Base-by-base conservation (phyloP, 2,113 vertebrate species). In the Phainopepla nitens region DNA sequence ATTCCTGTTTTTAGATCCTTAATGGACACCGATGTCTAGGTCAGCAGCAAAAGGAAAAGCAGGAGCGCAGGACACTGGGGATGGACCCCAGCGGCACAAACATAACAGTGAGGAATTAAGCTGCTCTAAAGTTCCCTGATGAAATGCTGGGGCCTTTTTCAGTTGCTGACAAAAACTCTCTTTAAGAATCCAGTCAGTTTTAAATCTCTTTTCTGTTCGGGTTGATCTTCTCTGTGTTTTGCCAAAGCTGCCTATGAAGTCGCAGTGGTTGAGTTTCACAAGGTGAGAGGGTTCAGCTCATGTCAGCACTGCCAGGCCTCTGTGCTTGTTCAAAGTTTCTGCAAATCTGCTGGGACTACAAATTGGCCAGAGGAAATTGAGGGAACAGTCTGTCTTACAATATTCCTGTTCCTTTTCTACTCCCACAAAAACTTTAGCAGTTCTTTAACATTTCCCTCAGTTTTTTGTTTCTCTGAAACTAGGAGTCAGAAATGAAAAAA, bases 291-390 rank as follows among this genome's bases (percentile, higher is more conserved):
- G 58, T 42, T 96, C 42, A 54, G 47, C 76, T 94, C 45, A 0
- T 89, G 87, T 91, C 82, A 83, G 82, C 54, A 2, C 87, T 94
- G 79, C 93, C 93, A 93, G 93, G 71, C 79, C 73, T 73, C 75
- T 87, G 41, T 49, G 92, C 94, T 58, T 35, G 45, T 86, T 90
- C 92, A 90, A 72, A 86, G 76, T 44, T 78, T 86, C 47, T 92
- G 79, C 47, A 70, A 49, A 77, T 86, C 84, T 80, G 36, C 82
- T 91, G 87, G 94, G 96, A 80, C 75, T 73, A 41, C 68, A 83
- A 56, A 86, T 21, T 81, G 94, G 88, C 90, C 85, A 93, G 79
- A 83, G 90, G 47, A 90, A 88, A 75, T 23, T 41, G 85, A 87
- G 49, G 88, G 90, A 93, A 68, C 12, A 47, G 33, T 41, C 82